Conservation (phyloP, 2,888 invertebrate species). For the Nephrotoma appendiculata region DNA sequence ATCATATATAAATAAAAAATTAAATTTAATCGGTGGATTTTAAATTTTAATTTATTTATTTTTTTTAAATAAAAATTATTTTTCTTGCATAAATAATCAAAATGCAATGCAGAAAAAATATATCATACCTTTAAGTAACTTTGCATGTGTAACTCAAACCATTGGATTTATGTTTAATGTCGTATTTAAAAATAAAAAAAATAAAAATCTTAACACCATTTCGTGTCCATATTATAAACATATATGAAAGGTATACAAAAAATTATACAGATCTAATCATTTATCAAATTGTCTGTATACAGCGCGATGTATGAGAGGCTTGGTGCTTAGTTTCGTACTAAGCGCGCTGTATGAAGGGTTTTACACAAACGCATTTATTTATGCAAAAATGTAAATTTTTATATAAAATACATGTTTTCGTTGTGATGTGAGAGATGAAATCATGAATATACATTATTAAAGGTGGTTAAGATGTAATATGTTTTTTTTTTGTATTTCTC, state of each 20-base stretch:
- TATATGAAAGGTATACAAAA: not conserved
- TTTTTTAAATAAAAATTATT: not conserved
- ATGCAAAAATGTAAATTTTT: not conserved
- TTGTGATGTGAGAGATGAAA: not conserved
- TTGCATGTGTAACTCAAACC: slow-evolving; percentile 2
- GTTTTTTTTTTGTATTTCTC: not conserved
- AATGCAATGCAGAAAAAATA: not conserved
- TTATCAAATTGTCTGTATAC: not conserved
- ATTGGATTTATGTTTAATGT: slow-evolving; percentile 1
- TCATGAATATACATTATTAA: not conserved
- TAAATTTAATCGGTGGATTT: not conserved
- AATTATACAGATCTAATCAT: not conserved
- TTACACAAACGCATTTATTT: not conserved
- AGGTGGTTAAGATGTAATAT: not conserved
- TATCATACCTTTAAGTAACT: not conserved
- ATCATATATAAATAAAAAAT: not conserved
- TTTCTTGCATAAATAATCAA: not conserved
- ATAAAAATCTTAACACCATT: slow-evolving; percentile 3
- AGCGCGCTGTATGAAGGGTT: not conserved
- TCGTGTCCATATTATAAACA: not conserved
- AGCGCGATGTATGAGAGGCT: not conserved
- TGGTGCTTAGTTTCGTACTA: not conserved
- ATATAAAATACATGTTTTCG: not conserved
- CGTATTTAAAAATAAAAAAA: not conserved
- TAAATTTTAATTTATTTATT: not conserved